Evolutionary conservation across 2,797 vertebrate genomes (phyloP).

Genomic region (Argya squamiceps): DNA sequence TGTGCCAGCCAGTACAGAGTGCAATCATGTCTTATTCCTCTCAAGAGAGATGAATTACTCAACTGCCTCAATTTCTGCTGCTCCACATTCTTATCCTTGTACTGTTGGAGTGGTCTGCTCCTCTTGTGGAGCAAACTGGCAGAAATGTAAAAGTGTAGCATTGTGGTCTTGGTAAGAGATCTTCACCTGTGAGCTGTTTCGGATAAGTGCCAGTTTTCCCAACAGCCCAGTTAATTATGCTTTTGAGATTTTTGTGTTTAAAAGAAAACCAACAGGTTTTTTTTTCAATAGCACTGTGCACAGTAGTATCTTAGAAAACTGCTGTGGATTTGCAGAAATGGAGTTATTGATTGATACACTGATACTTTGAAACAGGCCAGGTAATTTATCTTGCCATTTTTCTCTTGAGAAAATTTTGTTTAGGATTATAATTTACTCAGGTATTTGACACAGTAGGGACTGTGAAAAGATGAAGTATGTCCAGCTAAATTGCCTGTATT

Average conservation of each 20-base stretch:
- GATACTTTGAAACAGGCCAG: neutral
- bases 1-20: conserved; percentile 78
- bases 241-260: neutral
- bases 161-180: neutral
- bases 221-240: neutral
- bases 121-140: neutral
- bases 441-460: neutral
- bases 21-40: conserved; percentile 67
- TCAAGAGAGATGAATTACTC: conserved; percentile 69
- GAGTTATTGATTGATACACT: neutral
- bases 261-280: neutral
- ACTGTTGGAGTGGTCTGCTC: conserved; percentile 40
- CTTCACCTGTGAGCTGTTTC: neutral
- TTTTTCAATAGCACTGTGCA: neutral
- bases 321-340: neutral
- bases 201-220: neutral
- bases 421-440: neutral
- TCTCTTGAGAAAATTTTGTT: neutral
- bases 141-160: neutral
- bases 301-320: neutral
- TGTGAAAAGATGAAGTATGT: neutral
- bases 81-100: conserved; percentile 33
- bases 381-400: neutral
- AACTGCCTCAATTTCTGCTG: conserved; percentile 54
- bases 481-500: neutral